Conservation (phyloP, 2,113 vertebrate genomes). For the Daboia siamensis region DNA sequence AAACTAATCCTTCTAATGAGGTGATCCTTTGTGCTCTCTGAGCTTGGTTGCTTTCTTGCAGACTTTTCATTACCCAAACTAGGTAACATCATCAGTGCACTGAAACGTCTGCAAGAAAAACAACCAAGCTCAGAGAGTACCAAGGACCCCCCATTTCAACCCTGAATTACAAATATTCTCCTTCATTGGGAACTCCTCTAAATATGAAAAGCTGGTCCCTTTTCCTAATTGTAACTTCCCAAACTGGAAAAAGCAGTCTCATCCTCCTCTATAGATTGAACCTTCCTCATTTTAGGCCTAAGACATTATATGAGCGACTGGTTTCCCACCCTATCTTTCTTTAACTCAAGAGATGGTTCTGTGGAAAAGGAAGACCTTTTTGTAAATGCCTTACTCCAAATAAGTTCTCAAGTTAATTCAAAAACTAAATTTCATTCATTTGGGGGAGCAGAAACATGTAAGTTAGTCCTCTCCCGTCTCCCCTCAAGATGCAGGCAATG, state of each 20-base stretch:
- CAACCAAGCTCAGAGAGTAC: neutral
- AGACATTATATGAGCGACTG: neutral
- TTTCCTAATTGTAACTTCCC: neutral
- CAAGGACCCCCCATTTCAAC: neutral
- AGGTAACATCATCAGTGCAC: neutral
- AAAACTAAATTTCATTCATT: neutral
- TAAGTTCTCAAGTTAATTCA: neutral
- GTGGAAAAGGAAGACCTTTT: neutral
- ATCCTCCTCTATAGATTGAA: neutral
- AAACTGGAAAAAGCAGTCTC: neutral
- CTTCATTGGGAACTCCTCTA: constrained; percentile 6
- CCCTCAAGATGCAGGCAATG: neutral
- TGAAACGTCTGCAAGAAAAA: neutral
- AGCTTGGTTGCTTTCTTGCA: neutral
- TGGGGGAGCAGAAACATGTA: neutral
- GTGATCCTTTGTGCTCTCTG: neutral
- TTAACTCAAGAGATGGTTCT: neutral
- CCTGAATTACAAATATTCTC: neutral
- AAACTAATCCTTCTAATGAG: neutral
- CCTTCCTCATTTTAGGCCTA: neutral
- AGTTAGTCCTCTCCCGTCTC: neutral
- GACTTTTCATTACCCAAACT: neutral
- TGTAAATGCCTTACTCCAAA: neutral
- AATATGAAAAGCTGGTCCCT: neutral
- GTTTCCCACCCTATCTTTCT: neutral